phyloP scores from a whole-genome alignment of 2,888 invertebrate genomes.

The Noctua comes region DNA sequence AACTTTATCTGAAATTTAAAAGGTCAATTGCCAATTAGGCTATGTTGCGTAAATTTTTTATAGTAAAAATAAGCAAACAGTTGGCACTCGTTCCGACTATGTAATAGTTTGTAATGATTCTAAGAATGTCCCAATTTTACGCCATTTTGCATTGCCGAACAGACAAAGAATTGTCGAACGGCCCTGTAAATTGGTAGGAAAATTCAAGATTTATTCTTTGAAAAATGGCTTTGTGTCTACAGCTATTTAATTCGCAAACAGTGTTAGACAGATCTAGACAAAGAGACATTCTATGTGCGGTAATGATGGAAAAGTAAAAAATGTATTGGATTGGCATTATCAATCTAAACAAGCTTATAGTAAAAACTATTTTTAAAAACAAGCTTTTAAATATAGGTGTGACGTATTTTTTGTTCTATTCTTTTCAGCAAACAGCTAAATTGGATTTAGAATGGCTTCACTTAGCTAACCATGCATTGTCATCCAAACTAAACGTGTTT shows the following conservation, averaged over 20 bases:
- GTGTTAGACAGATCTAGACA: background rate
- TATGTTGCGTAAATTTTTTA: background rate
- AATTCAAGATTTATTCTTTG: background rate
- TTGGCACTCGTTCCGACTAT: background rate
- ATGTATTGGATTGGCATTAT: background rate
- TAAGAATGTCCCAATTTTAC: slow-evolving; percentile 23
- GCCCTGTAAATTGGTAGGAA: background rate
- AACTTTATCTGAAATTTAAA: slow-evolving; percentile 38
- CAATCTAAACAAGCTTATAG: background rate
- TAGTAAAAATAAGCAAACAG: slow-evolving; percentile 8
- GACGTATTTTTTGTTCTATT: too few relatives aligned
- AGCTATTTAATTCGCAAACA: background rate
- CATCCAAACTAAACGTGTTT: too few relatives aligned
- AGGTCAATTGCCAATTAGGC: slow-evolving; percentile 5
- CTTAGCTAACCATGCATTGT: too few relatives aligned
- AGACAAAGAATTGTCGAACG: background rate
- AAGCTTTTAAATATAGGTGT: too few relatives aligned
- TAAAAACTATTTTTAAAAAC: too few relatives aligned
- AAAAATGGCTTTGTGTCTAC: background rate
- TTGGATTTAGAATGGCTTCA: too few relatives aligned
- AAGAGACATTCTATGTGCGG: background rate
- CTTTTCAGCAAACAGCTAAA: background rate
- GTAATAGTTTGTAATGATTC: slow-evolving; percentile 17
- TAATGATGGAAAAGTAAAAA: background rate
- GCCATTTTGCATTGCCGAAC: slow-evolving; percentile 4